Conservation (phyloP, 2,888 invertebrate species). For the Choreutis nemorana region DNA sequence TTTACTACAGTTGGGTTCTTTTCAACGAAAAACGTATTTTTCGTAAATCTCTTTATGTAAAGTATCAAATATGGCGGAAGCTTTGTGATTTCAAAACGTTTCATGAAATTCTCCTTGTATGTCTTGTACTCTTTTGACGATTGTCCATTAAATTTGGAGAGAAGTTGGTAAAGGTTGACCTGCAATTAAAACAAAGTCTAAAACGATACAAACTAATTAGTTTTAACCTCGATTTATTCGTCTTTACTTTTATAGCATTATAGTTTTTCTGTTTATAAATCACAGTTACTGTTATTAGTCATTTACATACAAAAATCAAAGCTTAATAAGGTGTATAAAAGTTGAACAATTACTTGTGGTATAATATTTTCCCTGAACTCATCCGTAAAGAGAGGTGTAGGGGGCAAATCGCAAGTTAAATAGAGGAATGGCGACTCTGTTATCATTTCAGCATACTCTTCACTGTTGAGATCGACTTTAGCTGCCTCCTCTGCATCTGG, state of each 20-base stretch:
- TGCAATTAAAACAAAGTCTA: conserved; percentile 53
- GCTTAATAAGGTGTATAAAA: neutral
- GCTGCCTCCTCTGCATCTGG: conserved; percentile 91
- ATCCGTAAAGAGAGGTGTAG: conserved; percentile 97
- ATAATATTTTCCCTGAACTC: conserved; percentile 98
- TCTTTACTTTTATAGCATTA: no score
- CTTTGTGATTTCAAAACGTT: conserved; percentile 93
- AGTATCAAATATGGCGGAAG: conserved; percentile 95
- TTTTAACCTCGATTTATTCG: no score
- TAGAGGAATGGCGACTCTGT: conserved; percentile 95
- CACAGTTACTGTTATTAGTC: no score
- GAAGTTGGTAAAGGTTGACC: conserved; percentile 92
- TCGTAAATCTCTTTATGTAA: conserved; percentile 97
- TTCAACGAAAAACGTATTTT: conserved; percentile 98
- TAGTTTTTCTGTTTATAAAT: no score
- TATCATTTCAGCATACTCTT: conserved; percentile 87
- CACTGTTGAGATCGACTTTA: conserved; percentile 79
- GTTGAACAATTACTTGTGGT: conserved; percentile 76
- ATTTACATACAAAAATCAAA: no score
- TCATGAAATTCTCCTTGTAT: conserved; percentile 98
- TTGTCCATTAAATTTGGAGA: conserved; percentile 96
- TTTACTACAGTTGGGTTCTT: conserved; percentile 99
- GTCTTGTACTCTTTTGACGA: conserved; percentile 98
- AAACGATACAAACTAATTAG: no score
- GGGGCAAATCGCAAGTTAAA: conserved; percentile 96